Percentiles rank a stretch among this genome's conserved stretches.
phyloP scores from a whole-genome alignment of 2,888 invertebrate genomes.

The Sturmia bella region DNA sequence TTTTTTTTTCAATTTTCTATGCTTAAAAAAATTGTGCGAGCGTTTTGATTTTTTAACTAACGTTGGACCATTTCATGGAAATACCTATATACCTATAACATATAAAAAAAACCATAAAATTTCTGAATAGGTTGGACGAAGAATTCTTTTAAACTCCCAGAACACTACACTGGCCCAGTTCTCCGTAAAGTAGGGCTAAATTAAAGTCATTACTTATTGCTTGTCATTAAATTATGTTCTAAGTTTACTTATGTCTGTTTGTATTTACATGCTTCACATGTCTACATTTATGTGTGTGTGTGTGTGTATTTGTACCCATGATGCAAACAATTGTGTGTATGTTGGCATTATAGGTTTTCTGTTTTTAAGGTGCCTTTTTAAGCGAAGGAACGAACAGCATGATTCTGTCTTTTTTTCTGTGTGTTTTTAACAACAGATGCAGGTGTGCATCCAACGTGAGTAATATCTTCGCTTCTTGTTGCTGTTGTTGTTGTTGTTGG shows the following conservation, averaged over 20 bases:
- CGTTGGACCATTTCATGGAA: too few relatives aligned
- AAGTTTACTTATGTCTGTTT: slow-evolving; percentile 4
- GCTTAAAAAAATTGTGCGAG: too few relatives aligned
- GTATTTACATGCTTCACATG: neutral
- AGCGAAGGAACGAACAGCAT: slow-evolving; percentile 68
- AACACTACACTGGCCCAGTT: neutral
- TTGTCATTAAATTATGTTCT: slow-evolving; percentile 15
- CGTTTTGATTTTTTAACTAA: too few relatives aligned
- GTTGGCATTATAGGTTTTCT: slow-evolving; percentile 59
- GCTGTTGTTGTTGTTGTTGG: slow-evolving; percentile 40
- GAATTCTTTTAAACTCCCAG: too few relatives aligned
- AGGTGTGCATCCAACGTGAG: slow-evolving; percentile 70
- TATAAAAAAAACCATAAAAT: too few relatives aligned
- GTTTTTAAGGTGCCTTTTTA: slow-evolving; percentile 70
- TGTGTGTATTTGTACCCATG: neutral
- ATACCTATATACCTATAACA: too few relatives aligned
- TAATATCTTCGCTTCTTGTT: slow-evolving; percentile 58
- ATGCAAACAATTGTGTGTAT: too few relatives aligned
- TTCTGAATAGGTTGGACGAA: too few relatives aligned
- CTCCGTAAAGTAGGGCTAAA: neutral
- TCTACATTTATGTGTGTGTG: neutral
- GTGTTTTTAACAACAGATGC: slow-evolving; percentile 63
- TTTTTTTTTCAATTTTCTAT: too few relatives aligned
- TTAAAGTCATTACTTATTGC: slow-evolving; percentile 3
- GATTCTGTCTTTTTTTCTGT: slow-evolving; percentile 58